Base-by-base conservation (phyloP, 2,797 vertebrate species). In the Arctocebus calabarensis region DNA sequence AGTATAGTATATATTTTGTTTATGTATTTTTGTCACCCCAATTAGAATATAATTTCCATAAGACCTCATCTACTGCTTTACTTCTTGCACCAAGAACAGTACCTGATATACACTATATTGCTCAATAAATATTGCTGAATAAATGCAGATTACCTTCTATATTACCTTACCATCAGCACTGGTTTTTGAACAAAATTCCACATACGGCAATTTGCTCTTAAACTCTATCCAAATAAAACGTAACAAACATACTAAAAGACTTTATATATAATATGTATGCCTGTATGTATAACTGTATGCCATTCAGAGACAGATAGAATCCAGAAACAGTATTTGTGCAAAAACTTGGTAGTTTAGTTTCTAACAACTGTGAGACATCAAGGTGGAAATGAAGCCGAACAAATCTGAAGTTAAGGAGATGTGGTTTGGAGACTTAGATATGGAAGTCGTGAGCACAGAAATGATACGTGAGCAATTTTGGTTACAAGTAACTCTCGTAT, bases 191-290 rank as follows among this genome's bases (percentile, higher is more conserved):
- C 40, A 83, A 83, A 93, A 86, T 91, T 86, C 27, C 59, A 88
- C 4, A 91, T 8, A 75, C 0, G 43, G n/a, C 32, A 95, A 84
- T 90, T 62, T 40, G 83, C 83, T 68, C 64, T 66, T 66, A 34
- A 90, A 82, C 55, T 84, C n/a, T 94, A 83, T 61, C 25, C 48
- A 94, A 40, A 25, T 25, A 19, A 94, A 93, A 81, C 61, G 10
- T 32, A 84, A 79, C 62, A 78, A 94, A 81, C 37, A 88, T 25
- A 81, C 43, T 81, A 43, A 88, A 75, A 25, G 11, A 12, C 7
- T 84, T 32, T 25, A 75, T 70, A 86, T 71, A 62, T 73, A 71
- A n/a, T n/a, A n/a, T n/a, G n/a, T n/a, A n/a, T n/a, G n/a, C n/a
- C n/a, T n/a, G n/a, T n/a, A n/a, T n/a, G n/a, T n/a, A n/a, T n/a